Percentiles rank a stretch among this genome's conserved stretches.
Evolutionary conservation across 2,888 invertebrate genomes (phyloP).

Genomic region (Ophion ellenae): DNA sequence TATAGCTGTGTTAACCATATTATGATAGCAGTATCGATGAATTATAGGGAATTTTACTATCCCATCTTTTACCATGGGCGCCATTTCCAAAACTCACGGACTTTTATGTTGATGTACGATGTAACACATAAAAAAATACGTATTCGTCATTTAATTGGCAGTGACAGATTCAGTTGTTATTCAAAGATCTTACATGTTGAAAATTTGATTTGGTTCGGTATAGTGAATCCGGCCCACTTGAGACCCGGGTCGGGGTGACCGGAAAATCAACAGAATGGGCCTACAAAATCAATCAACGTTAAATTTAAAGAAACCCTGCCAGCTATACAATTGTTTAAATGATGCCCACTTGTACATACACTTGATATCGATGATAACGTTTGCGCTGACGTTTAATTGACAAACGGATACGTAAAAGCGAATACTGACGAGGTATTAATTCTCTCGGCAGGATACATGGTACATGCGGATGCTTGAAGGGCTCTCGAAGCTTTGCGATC

Average conservation of each 20-base stretch:
- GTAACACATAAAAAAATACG: too few species aligned
- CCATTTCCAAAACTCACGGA: too few species aligned
- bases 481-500: background rate
- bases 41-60: too few species aligned
- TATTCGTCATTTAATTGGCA: too few species aligned
- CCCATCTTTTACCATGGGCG: too few species aligned
- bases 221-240: background rate
- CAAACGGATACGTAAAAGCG: constrained; percentile 2
- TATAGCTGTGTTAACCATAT: too few species aligned
- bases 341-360: background rate
- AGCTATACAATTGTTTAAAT: background rate
- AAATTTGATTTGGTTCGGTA: background rate
- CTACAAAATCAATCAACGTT: background rate
- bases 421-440: background rate
- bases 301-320: background rate
- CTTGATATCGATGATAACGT: background rate
- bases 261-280: background rate
- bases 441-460: background rate
- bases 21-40: too few species aligned
- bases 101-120: too few species aligned
- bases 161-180: background rate
- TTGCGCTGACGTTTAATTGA: constrained; percentile 8
- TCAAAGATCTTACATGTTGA: background rate
- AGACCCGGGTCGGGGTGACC: background rate
- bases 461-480: background rate